phyloP scores from a whole-genome alignment of 2,113 vertebrate species.

The Crocuta crocuta region DNA sequence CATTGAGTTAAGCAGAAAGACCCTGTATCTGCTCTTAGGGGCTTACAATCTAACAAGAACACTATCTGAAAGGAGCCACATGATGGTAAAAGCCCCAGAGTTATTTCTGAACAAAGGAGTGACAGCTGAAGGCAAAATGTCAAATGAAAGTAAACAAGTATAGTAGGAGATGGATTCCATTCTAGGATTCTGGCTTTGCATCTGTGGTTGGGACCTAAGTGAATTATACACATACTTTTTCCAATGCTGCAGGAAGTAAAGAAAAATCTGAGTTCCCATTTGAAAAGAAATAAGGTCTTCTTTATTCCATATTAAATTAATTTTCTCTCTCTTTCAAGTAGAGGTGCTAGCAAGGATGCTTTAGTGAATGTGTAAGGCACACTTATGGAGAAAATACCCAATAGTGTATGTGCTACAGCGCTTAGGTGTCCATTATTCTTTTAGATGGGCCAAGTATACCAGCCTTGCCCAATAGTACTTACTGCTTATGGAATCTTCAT shows the following conservation, averaged over 20 bases:
- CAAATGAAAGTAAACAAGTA: neutral
- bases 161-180: slow-evolving; percentile 1
- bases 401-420: neutral
- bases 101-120: slow-evolving; percentile 46
- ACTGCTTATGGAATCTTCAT: slow-evolving; percentile 27
- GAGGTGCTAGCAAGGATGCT: neutral
- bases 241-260: slow-evolving; percentile 19
- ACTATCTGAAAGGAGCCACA: neutral
- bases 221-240: slow-evolving; percentile 25
- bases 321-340: slow-evolving; percentile 37
- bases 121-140: neutral
- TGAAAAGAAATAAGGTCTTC: slow-evolving; percentile 31
- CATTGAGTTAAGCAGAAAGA: neutral
- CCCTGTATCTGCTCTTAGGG: neutral
- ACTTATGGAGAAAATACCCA: neutral
- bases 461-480: neutral
- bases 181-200: slow-evolving; percentile 53
- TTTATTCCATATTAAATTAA: neutral
- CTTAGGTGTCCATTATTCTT: neutral
- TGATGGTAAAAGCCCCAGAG: neutral
- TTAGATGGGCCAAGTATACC: neutral
- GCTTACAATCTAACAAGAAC: neutral
- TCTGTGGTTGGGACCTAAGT: neutral
- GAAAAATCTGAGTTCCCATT: neutral
- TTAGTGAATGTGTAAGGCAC: neutral